Base-by-base conservation (phyloP, 2,888 invertebrate species). In the Acanthosoma haemorrhoidale region DNA sequence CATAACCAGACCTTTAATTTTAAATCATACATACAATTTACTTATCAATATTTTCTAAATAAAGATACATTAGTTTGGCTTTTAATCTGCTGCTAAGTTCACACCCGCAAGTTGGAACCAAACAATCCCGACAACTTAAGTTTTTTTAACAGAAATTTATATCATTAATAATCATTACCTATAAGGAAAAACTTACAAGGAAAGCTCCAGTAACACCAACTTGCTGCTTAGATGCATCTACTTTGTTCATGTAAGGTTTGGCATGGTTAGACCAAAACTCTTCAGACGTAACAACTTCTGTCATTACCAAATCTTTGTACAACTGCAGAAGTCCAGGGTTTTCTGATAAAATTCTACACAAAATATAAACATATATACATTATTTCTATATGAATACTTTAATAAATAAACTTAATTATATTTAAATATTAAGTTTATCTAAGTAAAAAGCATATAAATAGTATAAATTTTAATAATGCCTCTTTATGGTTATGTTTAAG, bases 211-310 rank as follows among this genome's bases (percentile, higher is more conserved):
- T 85, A 59, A 88, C 84, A 82, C 96, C 96, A 76, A 94, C 92
- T 77, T 92, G 91, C 81, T 94, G 94, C 76, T 87, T 86, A 76
- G 84, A 85, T 78, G 86, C 86, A 73, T 88, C 88, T 75, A 88
- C 88, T 73, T 82, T 81, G 73, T 85, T 82, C 0, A 90, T 88
- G 79, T 92, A 91, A 77, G 84, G 86, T 4, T 86, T 80, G 38
- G 92, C 94, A 77, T 94, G 92, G 74, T 91, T 91, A 61, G 89
- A 86, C 99, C 99, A 99, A 83, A 99, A 99, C 80, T 99, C 98
- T 79, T 98, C 97, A 68, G 97, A 91, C 57, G 92, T 89, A 75
- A 99, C 88, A 43, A 99, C 93, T 81, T 95, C 92, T 41, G 95
- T 93, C 80, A 94, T 94, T 15, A 99, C 99, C 77, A 99, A 85